phyloP scores from a whole-genome alignment of 2,797 vertebrate genomes.

The Arctocebus calabarensis region DNA sequence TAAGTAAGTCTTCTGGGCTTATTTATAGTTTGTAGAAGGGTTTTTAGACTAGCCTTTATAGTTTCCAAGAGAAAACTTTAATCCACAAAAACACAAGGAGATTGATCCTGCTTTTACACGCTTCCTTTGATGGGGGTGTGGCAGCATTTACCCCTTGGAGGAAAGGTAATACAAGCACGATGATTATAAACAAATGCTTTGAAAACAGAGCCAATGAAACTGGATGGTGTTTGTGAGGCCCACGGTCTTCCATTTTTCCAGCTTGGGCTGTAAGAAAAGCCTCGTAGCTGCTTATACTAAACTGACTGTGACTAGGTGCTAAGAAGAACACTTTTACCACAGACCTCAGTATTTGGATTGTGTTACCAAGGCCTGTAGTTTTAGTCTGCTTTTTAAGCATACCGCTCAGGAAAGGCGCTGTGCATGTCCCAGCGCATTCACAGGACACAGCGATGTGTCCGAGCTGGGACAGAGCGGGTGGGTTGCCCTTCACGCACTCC shows the following conservation, averaged over 20 bases:
- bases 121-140: constrained; percentile 35
- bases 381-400: neutral
- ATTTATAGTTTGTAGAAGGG: constrained; percentile 57
- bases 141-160: constrained; percentile 23
- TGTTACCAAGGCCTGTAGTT: neutral
- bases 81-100: constrained; percentile 54
- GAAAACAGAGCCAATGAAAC: constrained; percentile 66
- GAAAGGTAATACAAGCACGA: neutral
- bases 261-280: neutral
- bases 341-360: neutral
- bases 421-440: rapidly evolving
- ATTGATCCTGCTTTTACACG: constrained; percentile 33
- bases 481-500: rapidly evolving
- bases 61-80: constrained; percentile 65
- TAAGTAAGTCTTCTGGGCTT: constrained; percentile 61
- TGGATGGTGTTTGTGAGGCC: neutral
- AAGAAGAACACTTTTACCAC: neutral
- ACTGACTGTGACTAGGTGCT: constrained; percentile 22
- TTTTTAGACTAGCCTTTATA: constrained; percentile 62
- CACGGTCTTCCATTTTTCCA: constrained; percentile 55
- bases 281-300: constrained; percentile 38
- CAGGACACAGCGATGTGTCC: neutral
- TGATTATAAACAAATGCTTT: constrained; percentile 69
- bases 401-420: neutral
- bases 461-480: neutral